Evolutionary conservation across 2,113 vertebrate species (phyloP).

Genomic region (Sinocyclocheilus grahami): DNA sequence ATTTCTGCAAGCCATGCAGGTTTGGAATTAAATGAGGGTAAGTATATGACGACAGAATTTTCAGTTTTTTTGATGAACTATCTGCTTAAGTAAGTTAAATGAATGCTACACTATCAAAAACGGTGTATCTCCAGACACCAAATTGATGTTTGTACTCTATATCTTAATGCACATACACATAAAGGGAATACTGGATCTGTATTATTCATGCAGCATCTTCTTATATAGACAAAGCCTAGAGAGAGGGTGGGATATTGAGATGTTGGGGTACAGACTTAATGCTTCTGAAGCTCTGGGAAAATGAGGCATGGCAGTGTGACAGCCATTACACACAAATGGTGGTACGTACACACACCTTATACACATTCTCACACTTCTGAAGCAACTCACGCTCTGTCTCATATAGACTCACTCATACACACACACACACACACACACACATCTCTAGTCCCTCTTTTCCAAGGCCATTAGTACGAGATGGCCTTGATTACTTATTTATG

Average conservation of each 20-base stretch:
- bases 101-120: neutral
- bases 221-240: constrained; percentile 1
- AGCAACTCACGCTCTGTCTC: neutral
- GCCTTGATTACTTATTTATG: constrained; percentile 78
- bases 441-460: constrained; percentile 69
- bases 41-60: neutral
- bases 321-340: constrained; percentile 8
- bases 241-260: constrained; percentile 2
- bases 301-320: neutral
- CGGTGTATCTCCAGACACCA: neutral
- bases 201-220: constrained; percentile 64
- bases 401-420: constrained; percentile 11
- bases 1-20: neutral
- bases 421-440: constrained; percentile 53
- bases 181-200: constrained; percentile 48
- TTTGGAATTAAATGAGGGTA: neutral
- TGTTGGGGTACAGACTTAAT: constrained; percentile 25
- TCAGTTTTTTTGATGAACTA: neutral
- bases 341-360: neutral
- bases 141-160: neutral
- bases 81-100: neutral
- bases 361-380: constrained; percentile 32
- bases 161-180: neutral
- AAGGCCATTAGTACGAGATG: constrained; percentile 75
- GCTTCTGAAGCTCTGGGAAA: constrained; percentile 38